phyloP scores from a whole-genome alignment of 1,140 invertebrate species.

The Platorchestia sp. region DNA sequence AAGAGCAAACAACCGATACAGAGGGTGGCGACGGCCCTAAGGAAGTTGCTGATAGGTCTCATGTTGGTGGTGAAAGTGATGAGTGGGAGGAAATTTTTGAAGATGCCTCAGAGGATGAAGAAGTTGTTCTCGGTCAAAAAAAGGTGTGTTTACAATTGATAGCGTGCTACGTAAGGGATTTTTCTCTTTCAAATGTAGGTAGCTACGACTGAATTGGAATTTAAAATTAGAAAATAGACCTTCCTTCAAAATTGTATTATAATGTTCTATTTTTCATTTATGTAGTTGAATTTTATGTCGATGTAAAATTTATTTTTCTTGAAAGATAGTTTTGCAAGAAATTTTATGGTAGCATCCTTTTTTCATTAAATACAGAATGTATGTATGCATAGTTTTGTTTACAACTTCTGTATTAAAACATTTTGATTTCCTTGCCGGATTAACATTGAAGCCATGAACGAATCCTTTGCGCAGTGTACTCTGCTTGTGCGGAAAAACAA shows the following conservation, averaged over 20 bases:
- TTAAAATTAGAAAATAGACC: background rate
- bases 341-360: no score
- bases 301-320: background rate
- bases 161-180: background rate
- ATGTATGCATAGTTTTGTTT: no score
- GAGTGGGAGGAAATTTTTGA: background rate
- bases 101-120: background rate
- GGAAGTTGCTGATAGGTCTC: background rate
- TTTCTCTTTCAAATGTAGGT: no score
- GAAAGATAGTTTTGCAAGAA: no score
- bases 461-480: no score
- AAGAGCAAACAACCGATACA: background rate
- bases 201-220: no score
- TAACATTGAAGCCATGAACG: no score
- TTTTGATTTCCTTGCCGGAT: no score
- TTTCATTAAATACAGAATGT: no score
- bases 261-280: background rate
- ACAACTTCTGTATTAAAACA: no score
- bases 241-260: background rate
- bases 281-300: background rate
- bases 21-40: background rate
- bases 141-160: background rate
- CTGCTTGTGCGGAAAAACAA: background rate
- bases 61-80: background rate
- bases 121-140: background rate